Evolutionary conservation across 2,888 invertebrate species (phyloP).

Genomic region (Callyntrura sp.): DNA sequence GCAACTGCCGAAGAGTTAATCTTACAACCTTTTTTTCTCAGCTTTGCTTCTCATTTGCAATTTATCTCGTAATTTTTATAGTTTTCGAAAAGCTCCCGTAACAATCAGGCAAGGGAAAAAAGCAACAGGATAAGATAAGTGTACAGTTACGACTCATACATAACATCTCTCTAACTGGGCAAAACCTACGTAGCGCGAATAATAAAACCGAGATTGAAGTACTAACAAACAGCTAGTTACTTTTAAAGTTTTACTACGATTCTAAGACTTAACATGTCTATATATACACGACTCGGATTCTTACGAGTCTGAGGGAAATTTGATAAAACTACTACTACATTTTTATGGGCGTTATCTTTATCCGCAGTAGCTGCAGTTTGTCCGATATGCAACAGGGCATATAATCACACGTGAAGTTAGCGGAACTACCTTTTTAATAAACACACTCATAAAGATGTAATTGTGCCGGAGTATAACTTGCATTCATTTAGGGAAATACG

Average conservation of each 20-base stretch:
- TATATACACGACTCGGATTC: no score
- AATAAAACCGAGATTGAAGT: constrained; percentile 7
- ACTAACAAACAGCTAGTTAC: not conserved
- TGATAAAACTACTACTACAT: not conserved
- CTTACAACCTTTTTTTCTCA: not conserved
- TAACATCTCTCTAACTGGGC: not conserved
- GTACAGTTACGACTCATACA: constrained; percentile 62
- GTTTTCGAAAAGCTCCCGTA: constrained; percentile 49
- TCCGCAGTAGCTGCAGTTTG: not conserved
- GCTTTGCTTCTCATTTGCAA: not conserved
- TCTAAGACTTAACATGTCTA: not conserved
- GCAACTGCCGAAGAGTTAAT: not conserved
- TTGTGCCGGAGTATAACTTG: not conserved
- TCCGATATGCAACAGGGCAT: not conserved
- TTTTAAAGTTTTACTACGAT: not conserved
- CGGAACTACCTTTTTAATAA: not conserved
- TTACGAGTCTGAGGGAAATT: not conserved
- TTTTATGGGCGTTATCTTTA: not conserved
- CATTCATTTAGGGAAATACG: not conserved
- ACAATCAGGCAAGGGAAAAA: constrained; percentile 48
- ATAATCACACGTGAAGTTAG: not conserved
- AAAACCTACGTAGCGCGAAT: constrained; percentile 10
- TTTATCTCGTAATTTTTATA: constrained; percentile 46
- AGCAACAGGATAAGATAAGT: constrained; percentile 67
- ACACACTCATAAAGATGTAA: not conserved